Conservation (phyloP, 2,797 vertebrate genomes). For the Limnodromus scolopaceus region DNA sequence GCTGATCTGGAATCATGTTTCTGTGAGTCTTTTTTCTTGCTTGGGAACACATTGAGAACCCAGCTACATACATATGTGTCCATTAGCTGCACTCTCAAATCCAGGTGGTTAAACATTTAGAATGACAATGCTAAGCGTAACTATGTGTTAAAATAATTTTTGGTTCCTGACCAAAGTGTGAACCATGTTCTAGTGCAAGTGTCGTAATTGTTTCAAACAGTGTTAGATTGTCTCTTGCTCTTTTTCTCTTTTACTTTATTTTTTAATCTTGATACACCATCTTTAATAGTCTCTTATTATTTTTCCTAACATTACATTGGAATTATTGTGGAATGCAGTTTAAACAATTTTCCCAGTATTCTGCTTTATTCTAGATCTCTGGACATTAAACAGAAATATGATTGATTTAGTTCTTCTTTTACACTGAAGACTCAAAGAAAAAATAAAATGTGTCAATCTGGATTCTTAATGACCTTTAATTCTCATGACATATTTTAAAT, state of each 20-base stretch:
- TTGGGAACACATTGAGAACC: background rate
- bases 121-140: background rate
- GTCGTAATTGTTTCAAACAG: background rate
- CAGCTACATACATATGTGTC: background rate
- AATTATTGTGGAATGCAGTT: background rate
- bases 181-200: background rate
- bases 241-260: background rate
- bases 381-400: background rate
- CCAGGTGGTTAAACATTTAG: background rate
- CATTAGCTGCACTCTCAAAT: background rate
- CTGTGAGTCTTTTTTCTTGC: background rate
- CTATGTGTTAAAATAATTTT: background rate
- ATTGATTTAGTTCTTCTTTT: background rate
- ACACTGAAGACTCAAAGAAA: background rate
- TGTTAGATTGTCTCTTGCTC: accelerated
- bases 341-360: background rate
- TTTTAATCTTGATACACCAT: background rate
- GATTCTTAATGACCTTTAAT: background rate
- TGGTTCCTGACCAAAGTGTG: background rate
- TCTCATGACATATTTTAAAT: background rate
- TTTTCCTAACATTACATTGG: background rate
- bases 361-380: background rate
- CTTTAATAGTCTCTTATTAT: background rate
- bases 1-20: background rate
- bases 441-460: background rate